Conservation (phyloP, 2,113 vertebrate species). For the Pseudopipra pipra region DNA sequence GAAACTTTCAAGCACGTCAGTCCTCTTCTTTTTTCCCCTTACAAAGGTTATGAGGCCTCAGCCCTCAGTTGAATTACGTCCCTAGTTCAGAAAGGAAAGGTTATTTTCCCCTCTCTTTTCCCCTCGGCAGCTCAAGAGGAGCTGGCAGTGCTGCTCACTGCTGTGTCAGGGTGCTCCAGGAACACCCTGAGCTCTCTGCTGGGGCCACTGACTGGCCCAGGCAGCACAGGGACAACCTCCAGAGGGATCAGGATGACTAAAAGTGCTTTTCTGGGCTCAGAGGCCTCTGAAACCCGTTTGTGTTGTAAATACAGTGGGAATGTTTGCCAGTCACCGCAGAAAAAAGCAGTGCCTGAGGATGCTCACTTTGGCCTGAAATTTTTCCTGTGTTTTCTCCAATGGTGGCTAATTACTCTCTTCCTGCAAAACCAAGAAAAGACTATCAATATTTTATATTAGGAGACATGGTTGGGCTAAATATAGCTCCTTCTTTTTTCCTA, state of each 20-base stretch:
- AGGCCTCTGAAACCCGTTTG: not conserved
- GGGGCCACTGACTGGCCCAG: not conserved
- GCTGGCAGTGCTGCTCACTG: not conserved
- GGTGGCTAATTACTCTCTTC: not conserved
- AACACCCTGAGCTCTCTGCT: not conserved
- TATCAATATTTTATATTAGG: not conserved
- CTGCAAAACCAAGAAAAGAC: not conserved
- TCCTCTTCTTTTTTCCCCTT: not conserved
- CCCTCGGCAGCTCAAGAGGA: not conserved
- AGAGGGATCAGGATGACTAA: not conserved
- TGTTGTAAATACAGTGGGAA: not conserved
- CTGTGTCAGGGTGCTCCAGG: not conserved
- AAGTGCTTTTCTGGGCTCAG: not conserved
- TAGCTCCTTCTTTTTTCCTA: not conserved
- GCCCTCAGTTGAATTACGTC: not conserved
- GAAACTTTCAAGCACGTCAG: not conserved
- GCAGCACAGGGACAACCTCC: not conserved
- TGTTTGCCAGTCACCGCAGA: not conserved
- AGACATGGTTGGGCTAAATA: not conserved
- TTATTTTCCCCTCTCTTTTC: not conserved
- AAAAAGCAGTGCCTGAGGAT: not conserved
- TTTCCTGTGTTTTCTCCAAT: not conserved
- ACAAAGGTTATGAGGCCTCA: constrained; percentile 3
- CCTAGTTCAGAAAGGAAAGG: not conserved
- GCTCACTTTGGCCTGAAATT: not conserved